Base-by-base conservation (phyloP, 2,113 vertebrate species). In the Pygoscelis adeliae region DNA sequence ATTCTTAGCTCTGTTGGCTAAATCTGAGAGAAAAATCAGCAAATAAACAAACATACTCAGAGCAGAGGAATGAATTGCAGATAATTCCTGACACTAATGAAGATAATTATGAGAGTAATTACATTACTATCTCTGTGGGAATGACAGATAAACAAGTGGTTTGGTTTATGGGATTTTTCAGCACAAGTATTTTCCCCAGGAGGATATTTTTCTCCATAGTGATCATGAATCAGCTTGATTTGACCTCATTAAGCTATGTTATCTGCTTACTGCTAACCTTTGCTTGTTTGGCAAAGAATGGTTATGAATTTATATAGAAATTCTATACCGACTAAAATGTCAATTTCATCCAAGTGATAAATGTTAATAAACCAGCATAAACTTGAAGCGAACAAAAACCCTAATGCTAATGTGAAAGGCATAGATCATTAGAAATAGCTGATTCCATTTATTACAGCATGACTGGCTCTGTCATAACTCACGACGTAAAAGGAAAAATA, bases 81-180 rank as follows among this genome's bases (percentile, higher is more conserved):
- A 99, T 99, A 99, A 99, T 99, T 99, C 99, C 99, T 99, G 98
- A 98, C 98, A 98, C 99, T 99, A 99, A 99, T 99, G 99, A 99
- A 99, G 98, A 99, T 99, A 99, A 99, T 99, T 99, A 99, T 97
- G 98, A 98, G 98, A 98, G 99, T 99, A 99, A 99, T 99, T 99
- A 99, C 98, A 99, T 99, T 99, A 99, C 99, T 98, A 98, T 99
- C 99, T 99, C 99, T 99, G 98, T 99, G 99, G 99, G 99, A 99
- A 99, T 99, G 99, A 99, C 98, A 98, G 99, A 99, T 99, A 99
- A 99, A 99, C 99, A 99, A 99, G 99, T 99, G 99, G 98, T 98
- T 98, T 98, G 98, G 97, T 98, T 99, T 99, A 98, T 98, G 98
- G 98, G 97, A 98, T 99, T 99, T 98, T 98, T 98, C 97, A 98